Evolutionary conservation across 2,888 invertebrate species (phyloP), one percentile per base, ranked within the genome.

Genomic region (Abrostola triplasia): DNA sequence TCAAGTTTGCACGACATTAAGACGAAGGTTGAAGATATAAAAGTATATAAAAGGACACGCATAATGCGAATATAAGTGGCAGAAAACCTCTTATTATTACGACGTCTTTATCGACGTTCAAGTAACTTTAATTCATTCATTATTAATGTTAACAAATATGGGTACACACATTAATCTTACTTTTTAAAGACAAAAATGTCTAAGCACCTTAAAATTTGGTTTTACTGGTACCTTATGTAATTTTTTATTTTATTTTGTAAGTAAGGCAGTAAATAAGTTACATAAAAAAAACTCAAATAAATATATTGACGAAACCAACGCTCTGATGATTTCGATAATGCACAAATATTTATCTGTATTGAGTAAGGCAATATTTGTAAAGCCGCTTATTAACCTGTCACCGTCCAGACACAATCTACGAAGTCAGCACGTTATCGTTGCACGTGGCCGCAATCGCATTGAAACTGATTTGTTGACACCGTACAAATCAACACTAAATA

Each of bases 1-100:
- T 89, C 87, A 88, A 87, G 87, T 85, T 80, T 82, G 70, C 79
- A 84, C 77, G 78, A 72, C 59, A 49, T 64, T 42, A 35, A 24
- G n/a, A 38, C 64, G 24, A 82, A 84, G 80, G 77, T 63, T 58
- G 83, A 79, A 82, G 82, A 85, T 81, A 82, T 76, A 67, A 52
- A 63, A 70, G 60, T 47, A 37, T 59, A 41, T 44, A 55, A 66
- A 79, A 67, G 53, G 12, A 67, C 41, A 41, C 53, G 59, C 54
- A 52, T 67, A 56, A 49, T 53, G 49, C 36, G 44, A 47, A 47
- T 47, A 47, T 47, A 54, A 59, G 59, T 50, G 10, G 38, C 24
- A 41, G 8, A 6, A 52, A 50, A 53, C 36, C 50, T 51, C 38
- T 24, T 37, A 37, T 47, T 36, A 38, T 36, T 12, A 59, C 36